These are phyloP conservation scores for Ormyrus pomaceus DNA, from an alignment of 2,888 invertebrate genomes.

Conservation along the genomic window DNA sequence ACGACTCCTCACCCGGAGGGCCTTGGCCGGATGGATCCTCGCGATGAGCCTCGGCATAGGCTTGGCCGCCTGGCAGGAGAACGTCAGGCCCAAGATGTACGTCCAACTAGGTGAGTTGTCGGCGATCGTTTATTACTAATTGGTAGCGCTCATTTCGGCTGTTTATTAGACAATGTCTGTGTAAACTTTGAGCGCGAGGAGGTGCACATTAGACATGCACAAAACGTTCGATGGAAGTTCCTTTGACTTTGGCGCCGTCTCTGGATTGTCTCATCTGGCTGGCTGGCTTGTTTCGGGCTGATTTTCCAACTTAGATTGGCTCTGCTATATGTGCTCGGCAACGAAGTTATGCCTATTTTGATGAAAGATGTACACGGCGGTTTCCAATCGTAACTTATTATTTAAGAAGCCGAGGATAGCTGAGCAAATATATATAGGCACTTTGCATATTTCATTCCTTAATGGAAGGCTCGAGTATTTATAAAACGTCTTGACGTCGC, in stretches of 20 bases:
- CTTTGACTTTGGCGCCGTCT: conserved; percentile 12
- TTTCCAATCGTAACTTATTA: neutral
- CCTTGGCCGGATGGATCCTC: conserved; percentile 74
- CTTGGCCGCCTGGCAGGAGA: conserved; percentile 90
- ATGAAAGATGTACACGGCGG: neutral
- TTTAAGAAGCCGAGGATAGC: neutral
- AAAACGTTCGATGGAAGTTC: conserved; percentile 21
- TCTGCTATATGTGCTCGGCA: conserved; percentile 33
- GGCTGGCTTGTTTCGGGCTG: neutral
- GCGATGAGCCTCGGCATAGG: conserved; percentile 75
- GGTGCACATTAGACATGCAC: neutral
- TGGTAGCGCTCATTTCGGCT: no score
- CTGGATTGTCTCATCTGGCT: conserved; percentile 1
- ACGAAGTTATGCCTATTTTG: conserved; percentile 39
- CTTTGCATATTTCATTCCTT: no score
- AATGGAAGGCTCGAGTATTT: no score
- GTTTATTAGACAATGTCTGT: no score
- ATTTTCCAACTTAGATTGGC: conserved; percentile 42
- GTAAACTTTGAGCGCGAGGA: neutral
- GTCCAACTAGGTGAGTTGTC: conserved; percentile 89
- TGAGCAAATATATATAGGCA: no score
- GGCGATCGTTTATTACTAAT: no score
- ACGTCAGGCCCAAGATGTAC: conserved; percentile 94
- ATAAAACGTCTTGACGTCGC: no score
- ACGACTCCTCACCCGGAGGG: neutral